Conservation (phyloP, 2,113 vertebrate genomes). For the Coptodon rendalli region DNA sequence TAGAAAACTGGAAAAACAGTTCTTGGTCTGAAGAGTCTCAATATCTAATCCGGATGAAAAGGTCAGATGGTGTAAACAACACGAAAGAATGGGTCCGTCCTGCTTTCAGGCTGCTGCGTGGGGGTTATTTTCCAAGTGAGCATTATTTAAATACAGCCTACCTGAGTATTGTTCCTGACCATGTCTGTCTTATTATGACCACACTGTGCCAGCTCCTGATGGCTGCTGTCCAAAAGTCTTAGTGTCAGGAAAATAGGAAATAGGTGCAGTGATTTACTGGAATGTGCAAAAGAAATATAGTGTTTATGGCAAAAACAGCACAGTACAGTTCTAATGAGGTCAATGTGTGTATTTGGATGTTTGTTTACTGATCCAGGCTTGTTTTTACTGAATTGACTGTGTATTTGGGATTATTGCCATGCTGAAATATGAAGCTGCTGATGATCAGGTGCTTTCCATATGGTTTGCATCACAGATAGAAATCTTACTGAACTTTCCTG, state of each 20-base stretch:
- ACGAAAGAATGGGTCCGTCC: too few relatives aligned
- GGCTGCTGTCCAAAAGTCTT: background rate
- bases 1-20: rapidly evolving
- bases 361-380: background rate
- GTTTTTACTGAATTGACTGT: background rate
- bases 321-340: background rate
- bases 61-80: background rate
- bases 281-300: background rate
- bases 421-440: background rate
- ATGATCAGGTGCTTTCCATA: background rate
- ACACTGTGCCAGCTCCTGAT: background rate
- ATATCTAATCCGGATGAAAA: background rate
- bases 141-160: background rate
- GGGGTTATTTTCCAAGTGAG: background rate
- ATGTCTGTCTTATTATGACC: background rate
- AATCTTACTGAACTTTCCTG: background rate
- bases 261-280: background rate
- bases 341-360: background rate
- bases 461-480: background rate
- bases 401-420: background rate
- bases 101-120: rapidly evolving
- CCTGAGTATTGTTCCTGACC: background rate
- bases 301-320: background rate
- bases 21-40: background rate
- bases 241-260: background rate